These are phyloP conservation scores for Pogonomyrmex barbatus DNA, from an alignment of 1,140 invertebrate species.

Conservation along the genomic window DNA sequence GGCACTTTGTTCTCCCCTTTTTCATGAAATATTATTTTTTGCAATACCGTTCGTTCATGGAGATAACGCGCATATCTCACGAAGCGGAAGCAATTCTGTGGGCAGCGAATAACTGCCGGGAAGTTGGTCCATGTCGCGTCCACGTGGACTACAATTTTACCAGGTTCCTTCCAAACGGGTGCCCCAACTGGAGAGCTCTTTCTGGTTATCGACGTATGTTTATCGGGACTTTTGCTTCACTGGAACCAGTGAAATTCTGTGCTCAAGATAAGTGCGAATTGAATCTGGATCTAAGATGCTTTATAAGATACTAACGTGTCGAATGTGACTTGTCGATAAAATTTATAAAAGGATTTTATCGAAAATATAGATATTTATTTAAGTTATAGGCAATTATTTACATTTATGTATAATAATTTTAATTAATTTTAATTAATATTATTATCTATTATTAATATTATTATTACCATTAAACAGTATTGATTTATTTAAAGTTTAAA, in stretches of 20 bases:
- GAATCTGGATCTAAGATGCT: constrained; percentile 9
- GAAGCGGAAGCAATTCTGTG: constrained; percentile 50
- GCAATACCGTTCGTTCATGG: constrained; percentile 33
- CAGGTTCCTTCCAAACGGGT: constrained; percentile 42
- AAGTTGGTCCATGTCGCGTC: background rate
- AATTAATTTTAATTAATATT: background rate
- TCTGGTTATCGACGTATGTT: constrained; percentile 33
- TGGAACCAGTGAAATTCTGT: background rate
- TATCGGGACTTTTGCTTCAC: constrained; percentile 15
- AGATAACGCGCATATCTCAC: constrained; percentile 55
- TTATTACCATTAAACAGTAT: background rate
- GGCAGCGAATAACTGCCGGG: constrained; percentile 36
- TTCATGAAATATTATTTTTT: constrained; percentile 46
- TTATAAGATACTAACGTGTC: background rate
- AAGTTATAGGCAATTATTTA: background rate
- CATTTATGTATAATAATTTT: background rate
- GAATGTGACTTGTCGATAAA: background rate
- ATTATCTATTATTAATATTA: background rate
- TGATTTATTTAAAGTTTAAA: background rate
- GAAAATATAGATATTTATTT: background rate
- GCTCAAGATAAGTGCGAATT: constrained; percentile 16
- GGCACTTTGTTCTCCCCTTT: constrained; percentile 28
- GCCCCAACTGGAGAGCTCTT: constrained; percentile 11
- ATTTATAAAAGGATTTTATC: background rate
- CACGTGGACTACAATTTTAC: constrained; percentile 43